Evolutionary conservation across 2,888 invertebrate genomes (phyloP).

Genomic region (Corbicula japonica): DNA sequence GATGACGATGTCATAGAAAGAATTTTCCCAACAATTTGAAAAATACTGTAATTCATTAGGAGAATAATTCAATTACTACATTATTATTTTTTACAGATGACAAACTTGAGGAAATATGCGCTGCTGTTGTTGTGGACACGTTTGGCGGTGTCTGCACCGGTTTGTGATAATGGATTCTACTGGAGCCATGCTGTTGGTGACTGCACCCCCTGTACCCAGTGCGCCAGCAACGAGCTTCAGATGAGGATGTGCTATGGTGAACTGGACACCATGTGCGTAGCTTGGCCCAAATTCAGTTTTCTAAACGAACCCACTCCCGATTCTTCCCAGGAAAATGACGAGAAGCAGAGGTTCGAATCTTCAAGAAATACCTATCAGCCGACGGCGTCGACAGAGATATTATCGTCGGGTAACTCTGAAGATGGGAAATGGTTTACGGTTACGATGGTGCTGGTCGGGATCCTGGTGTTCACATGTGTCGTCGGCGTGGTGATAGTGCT

Average conservation of each 20-base stretch:
- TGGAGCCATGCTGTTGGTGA: constrained; percentile 7
- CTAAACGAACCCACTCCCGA: background rate
- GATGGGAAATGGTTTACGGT: constrained; percentile 62
- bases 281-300: constrained; percentile 38
- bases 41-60: too few species aligned
- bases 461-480: constrained; percentile 54
- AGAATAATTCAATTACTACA: too few species aligned
- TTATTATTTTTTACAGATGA: too few species aligned
- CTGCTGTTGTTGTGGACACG: too few species aligned
- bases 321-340: background rate
- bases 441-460: constrained; percentile 60
- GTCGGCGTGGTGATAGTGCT: constrained; percentile 39
- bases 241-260: constrained; percentile 36
- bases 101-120: too few species aligned
- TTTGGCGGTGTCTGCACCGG: background rate
- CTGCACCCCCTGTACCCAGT: constrained; percentile 46
- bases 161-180: constrained; percentile 34
- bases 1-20: too few species aligned
- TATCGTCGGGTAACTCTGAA: constrained; percentile 9
- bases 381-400: constrained; percentile 39
- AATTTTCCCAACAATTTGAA: too few species aligned
- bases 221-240: constrained; percentile 37
- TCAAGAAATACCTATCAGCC: background rate
- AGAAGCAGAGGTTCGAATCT: background rate
- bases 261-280: constrained; percentile 50